Percentiles rank a stretch among this genome's conserved stretches.
These are phyloP conservation scores for Eurystomus gularis DNA, from an alignment of 2,113 vertebrate species.

Conservation along the genomic window DNA sequence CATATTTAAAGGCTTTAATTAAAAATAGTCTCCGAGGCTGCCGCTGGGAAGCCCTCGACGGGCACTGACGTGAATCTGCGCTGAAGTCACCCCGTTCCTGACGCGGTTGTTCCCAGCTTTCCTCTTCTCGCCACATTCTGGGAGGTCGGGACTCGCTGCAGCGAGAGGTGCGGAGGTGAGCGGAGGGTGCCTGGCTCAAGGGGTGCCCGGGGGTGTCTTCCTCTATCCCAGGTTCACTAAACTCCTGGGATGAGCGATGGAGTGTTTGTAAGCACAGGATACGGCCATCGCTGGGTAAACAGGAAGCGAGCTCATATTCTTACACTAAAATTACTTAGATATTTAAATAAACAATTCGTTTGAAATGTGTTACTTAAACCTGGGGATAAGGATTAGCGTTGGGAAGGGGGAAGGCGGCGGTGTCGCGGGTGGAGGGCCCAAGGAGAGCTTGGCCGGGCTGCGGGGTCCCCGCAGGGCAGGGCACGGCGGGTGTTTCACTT, in stretches of 20 bases:
- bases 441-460: not conserved
- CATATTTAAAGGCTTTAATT: rapidly evolving
- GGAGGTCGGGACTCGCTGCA: not conserved
- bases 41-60: too few relatives aligned
- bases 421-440: not conserved
- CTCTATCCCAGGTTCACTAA: not conserved
- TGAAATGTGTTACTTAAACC: not conserved
- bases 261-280: not conserved
- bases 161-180: not conserved
- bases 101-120: not conserved
- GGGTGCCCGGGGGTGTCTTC: not conserved
- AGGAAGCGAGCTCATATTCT: not conserved
- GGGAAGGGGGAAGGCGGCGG: not conserved
- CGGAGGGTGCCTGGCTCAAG: too few relatives aligned
- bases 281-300: not conserved
- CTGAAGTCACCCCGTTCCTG: rapidly evolving
- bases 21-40: rapidly evolving
- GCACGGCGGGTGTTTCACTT: not conserved
- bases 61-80: too few relatives aligned
- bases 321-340: rapidly evolving
- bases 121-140: rapidly evolving
- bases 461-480: not conserved
- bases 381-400: not conserved
- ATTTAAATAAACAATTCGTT: not conserved
- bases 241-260: not conserved